Evolutionary conservation across 1,140 invertebrate species (phyloP).

Genomic region (Aphelenchoides fujianensis): DNA sequence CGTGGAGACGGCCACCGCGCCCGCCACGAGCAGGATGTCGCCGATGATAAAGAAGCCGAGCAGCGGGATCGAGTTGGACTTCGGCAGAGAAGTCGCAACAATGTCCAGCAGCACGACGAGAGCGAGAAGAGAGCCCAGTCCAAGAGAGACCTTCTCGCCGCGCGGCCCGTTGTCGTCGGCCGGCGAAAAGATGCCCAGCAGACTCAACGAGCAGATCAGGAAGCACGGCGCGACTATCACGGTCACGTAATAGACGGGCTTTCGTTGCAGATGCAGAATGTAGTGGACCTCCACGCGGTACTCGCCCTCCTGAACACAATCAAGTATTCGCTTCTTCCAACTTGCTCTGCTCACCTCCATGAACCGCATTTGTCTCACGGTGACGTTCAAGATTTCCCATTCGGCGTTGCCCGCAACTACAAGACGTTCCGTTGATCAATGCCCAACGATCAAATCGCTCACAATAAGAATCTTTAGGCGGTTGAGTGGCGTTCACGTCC

Average conservation of each 20-base stretch:
- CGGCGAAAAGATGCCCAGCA: slow-evolving; percentile 58
- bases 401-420: slow-evolving; percentile 46
- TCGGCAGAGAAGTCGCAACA: slow-evolving; percentile 57
- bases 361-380: slow-evolving; percentile 54
- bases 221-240: slow-evolving; percentile 60
- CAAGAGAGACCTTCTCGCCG: slow-evolving; percentile 57
- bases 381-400: slow-evolving; percentile 56
- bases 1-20: slow-evolving; percentile 54
- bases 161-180: slow-evolving; percentile 56
- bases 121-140: slow-evolving; percentile 51
- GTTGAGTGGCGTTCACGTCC: slow-evolving; percentile 46
- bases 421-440: background rate
- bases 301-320: slow-evolving; percentile 35
- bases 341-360: slow-evolving; percentile 46
- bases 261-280: slow-evolving; percentile 53
- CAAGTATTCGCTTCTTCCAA: slow-evolving; percentile 29
- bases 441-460: background rate
- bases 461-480: slow-evolving; percentile 52
- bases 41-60: slow-evolving; percentile 59
- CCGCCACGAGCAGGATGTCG: slow-evolving; percentile 54
- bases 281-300: slow-evolving; percentile 53
- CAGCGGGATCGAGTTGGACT: slow-evolving; percentile 57
- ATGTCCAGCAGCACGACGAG: slow-evolving; percentile 57
- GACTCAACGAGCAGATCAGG: slow-evolving; percentile 54
- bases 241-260: slow-evolving; percentile 57